These are phyloP conservation scores for Oligia latruncula DNA, from an alignment of 2,888 invertebrate genomes.

Conservation along the genomic window DNA sequence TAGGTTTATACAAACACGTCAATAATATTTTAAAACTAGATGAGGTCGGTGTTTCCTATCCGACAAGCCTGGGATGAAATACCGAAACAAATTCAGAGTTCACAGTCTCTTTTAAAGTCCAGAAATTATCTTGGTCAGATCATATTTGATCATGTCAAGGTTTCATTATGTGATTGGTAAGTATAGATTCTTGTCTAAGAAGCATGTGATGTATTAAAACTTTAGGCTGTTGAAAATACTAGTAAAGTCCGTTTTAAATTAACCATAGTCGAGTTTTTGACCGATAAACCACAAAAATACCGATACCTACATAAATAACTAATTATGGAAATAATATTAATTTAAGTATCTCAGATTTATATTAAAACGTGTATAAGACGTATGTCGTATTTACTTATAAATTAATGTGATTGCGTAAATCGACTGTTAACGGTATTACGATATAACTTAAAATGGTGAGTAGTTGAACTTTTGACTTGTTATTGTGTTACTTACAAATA, in stretches of 20 bases:
- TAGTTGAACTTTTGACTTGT: conserved; percentile 28
- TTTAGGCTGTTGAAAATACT: not conserved
- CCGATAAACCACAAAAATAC: conserved; percentile 5
- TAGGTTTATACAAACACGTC: not conserved
- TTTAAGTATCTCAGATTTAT: conserved; percentile 14
- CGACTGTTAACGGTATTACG: conserved; percentile 3
- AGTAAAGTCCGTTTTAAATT: not conserved
- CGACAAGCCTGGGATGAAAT: not conserved
- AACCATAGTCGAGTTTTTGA: not conserved
- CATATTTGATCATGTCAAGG: not conserved
- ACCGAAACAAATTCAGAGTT: not conserved
- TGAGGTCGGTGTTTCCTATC: not conserved
- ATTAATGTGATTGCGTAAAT: conserved; percentile 45
- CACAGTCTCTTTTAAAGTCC: not conserved
- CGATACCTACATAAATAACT: conserved; percentile 8
- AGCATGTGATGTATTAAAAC: not conserved
- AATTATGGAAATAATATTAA: conserved; percentile 34
- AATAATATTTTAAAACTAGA: not conserved
- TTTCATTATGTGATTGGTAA: not conserved
- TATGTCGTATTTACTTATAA: not conserved
- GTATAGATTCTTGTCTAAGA: not conserved
- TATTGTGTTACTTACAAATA: conserved; percentile 6
- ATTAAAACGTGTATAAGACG: conserved; percentile 1
- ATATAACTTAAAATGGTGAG: conserved; percentile 8
- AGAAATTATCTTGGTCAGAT: not conserved